Percentiles rank a stretch among this genome's conserved stretches.
Evolutionary conservation across 2,113 vertebrate species (phyloP).

Genomic region (Eira barbara): DNA sequence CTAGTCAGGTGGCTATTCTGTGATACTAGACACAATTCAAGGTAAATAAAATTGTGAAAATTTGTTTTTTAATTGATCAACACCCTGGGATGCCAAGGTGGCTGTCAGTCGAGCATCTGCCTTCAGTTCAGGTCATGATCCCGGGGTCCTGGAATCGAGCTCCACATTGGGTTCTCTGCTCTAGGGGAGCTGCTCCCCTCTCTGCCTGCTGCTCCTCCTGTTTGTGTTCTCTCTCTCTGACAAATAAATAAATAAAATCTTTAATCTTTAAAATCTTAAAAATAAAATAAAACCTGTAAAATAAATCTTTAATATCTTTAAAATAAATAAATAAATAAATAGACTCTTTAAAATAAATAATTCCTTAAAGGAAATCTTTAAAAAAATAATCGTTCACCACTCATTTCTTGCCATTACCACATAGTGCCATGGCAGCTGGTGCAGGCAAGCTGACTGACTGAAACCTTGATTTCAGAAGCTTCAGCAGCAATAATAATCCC

Average conservation of each 20-base stretch:
- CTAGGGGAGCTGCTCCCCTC: background rate
- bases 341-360: background rate
- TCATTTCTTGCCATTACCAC: background rate
- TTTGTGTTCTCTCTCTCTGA: no score
- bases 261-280: background rate
- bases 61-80: background rate
- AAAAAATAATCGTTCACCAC: background rate
- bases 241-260: background rate
- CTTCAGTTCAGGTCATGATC: background rate
- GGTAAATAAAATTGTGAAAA: background rate
- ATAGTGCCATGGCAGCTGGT: fast-evolving
- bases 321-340: background rate
- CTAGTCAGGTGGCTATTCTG: background rate
- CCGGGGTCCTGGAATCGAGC: background rate
- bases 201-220: background rate
- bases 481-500: background rate
- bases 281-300: no score
- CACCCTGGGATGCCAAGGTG: background rate
- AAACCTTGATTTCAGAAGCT: background rate
- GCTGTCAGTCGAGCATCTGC: no score
- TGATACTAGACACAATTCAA: background rate
- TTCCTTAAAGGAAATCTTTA: no score
- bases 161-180: background rate
- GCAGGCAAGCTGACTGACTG: background rate
- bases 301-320: no score